phyloP scores from a whole-genome alignment of 2,113 vertebrate species.

The Anguilla japonica region DNA sequence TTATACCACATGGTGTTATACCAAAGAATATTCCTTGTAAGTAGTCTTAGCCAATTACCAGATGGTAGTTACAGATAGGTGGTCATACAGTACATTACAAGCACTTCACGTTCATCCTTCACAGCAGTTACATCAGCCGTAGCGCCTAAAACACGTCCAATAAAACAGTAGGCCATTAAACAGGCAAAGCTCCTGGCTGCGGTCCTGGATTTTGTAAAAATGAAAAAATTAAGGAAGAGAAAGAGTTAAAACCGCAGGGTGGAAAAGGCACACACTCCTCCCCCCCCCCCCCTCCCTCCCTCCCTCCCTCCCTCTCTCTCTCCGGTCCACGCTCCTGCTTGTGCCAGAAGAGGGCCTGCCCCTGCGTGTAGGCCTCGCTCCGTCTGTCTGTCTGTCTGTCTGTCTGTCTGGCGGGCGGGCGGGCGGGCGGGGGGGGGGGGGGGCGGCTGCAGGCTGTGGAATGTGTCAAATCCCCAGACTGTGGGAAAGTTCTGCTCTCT shows the following conservation, averaged over 20 bases:
- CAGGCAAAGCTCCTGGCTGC: no score
- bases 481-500: conserved; percentile 98
- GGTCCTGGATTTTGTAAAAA: no score
- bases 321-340: conserved; percentile 54
- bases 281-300: conserved; percentile 56
- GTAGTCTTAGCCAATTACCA: no score
- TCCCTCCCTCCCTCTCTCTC: no score
- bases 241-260: conserved; percentile 45
- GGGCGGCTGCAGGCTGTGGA: conserved; percentile 85
- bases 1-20: no score
- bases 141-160: background rate
- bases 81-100: no score
- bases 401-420: no score
- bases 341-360: conserved; percentile 75
- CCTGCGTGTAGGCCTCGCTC: conserved; percentile 42
- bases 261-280: conserved; percentile 41
- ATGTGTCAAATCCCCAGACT: conserved; percentile 97
- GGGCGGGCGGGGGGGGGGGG: conserved; percentile 35
- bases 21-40: no score
- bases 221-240: background rate
- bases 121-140: no score
- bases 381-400: conserved; percentile 50
- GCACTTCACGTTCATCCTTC: no score
- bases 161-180: no score
- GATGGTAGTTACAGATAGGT: no score